Conservation (phyloP, 1,140 invertebrate genomes). For the Drosophila tristis region DNA sequence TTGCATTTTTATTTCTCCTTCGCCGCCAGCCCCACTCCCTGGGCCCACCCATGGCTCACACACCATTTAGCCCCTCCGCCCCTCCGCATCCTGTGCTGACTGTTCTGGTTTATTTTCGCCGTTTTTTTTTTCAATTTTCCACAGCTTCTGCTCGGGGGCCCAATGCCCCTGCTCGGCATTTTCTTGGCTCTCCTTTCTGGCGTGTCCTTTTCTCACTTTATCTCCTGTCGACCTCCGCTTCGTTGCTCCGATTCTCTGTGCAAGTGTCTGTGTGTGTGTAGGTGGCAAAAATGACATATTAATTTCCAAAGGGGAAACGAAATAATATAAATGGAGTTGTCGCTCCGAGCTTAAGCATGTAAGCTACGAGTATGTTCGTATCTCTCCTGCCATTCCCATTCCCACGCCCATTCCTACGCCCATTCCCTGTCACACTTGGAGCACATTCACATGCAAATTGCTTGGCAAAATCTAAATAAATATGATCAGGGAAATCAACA, state of each 20-base stretch:
- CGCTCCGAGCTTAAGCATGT: constrained; percentile 60
- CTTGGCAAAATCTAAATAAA: constrained; percentile 66
- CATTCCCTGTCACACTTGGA: constrained; percentile 20
- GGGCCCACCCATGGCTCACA: constrained; percentile 16
- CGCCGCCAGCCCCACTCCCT: constrained; percentile 8
- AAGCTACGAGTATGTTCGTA: constrained; percentile 29
- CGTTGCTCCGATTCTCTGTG: constrained; percentile 7
- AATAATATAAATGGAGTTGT: constrained; percentile 82
- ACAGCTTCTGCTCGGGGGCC: constrained; percentile 23
- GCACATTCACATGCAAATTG: constrained; percentile 72
- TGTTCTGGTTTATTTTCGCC: constrained; percentile 26
- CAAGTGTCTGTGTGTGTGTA: constrained; percentile 24
- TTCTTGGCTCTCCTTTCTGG: constrained; percentile 40
- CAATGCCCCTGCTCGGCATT: constrained; percentile 47
- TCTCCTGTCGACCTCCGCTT: constrained; percentile 9
- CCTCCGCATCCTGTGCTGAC: background rate
- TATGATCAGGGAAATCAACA: constrained; percentile 78
- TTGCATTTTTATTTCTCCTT: constrained; percentile 80
- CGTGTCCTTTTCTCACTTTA: constrained; percentile 25
- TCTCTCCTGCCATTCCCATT: background rate
- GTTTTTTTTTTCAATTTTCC: constrained; percentile 41
- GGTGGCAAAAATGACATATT: constrained; percentile 80
- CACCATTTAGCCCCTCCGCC: constrained; percentile 1
- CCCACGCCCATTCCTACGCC: too few species aligned
- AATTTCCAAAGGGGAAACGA: constrained; percentile 81